These are phyloP conservation scores for Plagodis pulveraria DNA, from an alignment of 2,888 invertebrate genomes.

Conservation along the genomic window DNA sequence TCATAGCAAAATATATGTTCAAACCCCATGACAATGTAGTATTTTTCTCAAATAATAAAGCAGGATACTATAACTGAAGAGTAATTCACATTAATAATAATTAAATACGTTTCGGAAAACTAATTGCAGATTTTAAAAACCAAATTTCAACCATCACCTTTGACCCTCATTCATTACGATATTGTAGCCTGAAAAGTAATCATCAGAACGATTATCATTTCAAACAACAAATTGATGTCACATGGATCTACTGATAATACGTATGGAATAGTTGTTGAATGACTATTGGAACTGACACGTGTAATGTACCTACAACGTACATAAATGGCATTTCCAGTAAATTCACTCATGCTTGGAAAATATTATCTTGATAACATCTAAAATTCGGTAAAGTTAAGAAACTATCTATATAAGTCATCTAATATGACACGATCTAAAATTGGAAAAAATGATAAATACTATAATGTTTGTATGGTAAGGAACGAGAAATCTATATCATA, in stretches of 20 bases:
- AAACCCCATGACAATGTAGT: conserved; percentile 79
- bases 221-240: conserved; percentile 42
- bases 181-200: conserved; percentile 20
- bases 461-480: conserved; percentile 33
- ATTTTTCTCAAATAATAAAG: conserved; percentile 53
- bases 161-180: conserved; percentile 16
- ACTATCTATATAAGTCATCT: conserved; percentile 48
- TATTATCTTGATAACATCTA: conserved; percentile 46
- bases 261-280: conserved; percentile 11
- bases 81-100: too few relatives aligned
- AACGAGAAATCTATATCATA: conserved; percentile 32
- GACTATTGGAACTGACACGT: conserved; percentile 24
- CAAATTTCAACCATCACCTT: conserved; percentile 31
- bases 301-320: conserved; percentile 9
- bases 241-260: conserved; percentile 19
- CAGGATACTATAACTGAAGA: not conserved
- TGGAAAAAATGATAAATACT: conserved; percentile 38
- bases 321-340: conserved; percentile 17
- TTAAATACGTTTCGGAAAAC: too few relatives aligned
- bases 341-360: conserved; percentile 58
- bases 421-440: conserved; percentile 54
- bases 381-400: conserved; percentile 34
- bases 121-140: conserved; percentile 4
- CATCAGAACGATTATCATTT: conserved; percentile 25
- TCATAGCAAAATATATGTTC: conserved; percentile 77